Evolutionary conservation across 2,113 vertebrate genomes (phyloP), one percentile per base, ranked within the genome.

Genomic region (Podilymbus podiceps): DNA sequence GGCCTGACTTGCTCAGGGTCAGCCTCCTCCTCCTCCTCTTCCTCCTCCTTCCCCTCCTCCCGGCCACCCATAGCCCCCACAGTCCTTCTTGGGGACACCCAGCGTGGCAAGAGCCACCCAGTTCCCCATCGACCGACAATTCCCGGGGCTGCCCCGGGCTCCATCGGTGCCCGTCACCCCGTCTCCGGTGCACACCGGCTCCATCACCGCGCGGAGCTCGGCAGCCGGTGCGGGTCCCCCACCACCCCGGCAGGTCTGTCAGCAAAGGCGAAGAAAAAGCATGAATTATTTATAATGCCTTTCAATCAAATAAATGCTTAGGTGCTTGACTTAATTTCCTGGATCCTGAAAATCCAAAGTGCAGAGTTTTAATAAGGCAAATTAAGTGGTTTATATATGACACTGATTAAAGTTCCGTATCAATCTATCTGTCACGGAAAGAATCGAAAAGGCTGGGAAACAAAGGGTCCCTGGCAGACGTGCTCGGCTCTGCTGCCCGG

Each of bases 321-420:
- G 96, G 95, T 77, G 95, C 93, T 93, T 31, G 72, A 33, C 72
- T 80, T 94, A 82, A 63, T 97, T 96, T 87, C 93, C 90, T 28
- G 84, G 58, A 88, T 76, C 81, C 90, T 47, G 46, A n/a, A 33
- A 85, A 85, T 76, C 80, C 91, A 11, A 84, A 77, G 88, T 44
- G 84, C 30, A 23, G 58, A 28, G 49, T 76, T 91, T 96, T 96
- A 96, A 96, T 76, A 44, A 76, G 87, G 58, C 77, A 31, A 96
- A 97, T 95, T 86, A 93, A 93, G 76, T 56, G 85, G 35, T 97
- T 94, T 93, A 59, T 47, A 20, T 56, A 49, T 75, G 46, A 24
- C 35, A 8, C 75, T 88, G 88, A 96, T 95, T 92, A 92, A 88
- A 88, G 79, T 69, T 66, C 67, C 2, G 3, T 38, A 20, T 87